Conservation (phyloP, 2,113 vertebrate genomes). For the Cynocephalus volans region DNA sequence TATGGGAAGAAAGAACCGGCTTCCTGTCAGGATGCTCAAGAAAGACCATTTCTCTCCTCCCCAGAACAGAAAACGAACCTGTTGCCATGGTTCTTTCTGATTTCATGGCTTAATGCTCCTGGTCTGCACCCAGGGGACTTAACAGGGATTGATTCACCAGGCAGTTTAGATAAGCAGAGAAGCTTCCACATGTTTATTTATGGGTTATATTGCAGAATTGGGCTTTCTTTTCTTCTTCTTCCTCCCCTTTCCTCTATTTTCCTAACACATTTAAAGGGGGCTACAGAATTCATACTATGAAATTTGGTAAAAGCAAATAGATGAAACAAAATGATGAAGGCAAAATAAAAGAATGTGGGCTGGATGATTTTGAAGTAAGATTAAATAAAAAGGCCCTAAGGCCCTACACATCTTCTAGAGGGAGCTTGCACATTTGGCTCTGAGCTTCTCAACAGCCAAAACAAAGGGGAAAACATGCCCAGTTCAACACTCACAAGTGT, state of each 20-base stretch:
- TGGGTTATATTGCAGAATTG: neutral
- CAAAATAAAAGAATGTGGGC: neutral
- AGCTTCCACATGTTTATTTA: slow-evolving; percentile 29
- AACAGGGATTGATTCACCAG: slow-evolving; percentile 11
- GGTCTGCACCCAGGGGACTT: neutral
- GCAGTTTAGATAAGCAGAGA: slow-evolving; percentile 40
- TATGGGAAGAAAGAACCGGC: slow-evolving; percentile 54
- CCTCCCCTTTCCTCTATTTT: neutral
- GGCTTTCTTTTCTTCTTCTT: neutral
- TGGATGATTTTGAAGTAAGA: neutral
- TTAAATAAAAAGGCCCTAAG: slow-evolving; percentile 26
- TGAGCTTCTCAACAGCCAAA: slow-evolving; percentile 32
- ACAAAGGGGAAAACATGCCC: neutral
- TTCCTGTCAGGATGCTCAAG: slow-evolving; percentile 29
- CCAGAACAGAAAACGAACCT: slow-evolving; percentile 45
- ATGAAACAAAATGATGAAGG: neutral
- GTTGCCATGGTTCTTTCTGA: slow-evolving; percentile 59
- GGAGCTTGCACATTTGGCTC: neutral
- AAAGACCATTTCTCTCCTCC: slow-evolving; percentile 13
- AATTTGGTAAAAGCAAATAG: slow-evolving; percentile 32
- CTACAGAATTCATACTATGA: slow-evolving; percentile 50
- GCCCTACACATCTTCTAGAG: neutral
- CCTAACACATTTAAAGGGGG: neutral
- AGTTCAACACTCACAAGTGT: neutral
- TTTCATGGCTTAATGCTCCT: slow-evolving; percentile 41